Evolutionary conservation across 92 coral and sea anemone species (phyloP).

Genomic region (Porites cylindrica): DNA sequence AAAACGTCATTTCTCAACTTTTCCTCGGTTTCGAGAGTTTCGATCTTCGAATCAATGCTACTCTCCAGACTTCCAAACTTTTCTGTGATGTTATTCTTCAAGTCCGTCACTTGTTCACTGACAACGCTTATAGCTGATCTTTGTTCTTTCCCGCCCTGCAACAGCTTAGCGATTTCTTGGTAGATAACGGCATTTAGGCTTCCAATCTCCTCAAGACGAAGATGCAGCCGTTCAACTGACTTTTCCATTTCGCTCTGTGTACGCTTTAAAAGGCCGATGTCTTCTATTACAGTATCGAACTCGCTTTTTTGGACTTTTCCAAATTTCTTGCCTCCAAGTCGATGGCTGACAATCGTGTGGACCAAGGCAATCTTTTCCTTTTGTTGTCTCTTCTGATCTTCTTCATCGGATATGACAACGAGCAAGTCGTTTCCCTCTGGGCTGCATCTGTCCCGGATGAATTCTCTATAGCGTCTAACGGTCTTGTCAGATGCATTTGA

Average conservation of each 20-base stretch:
- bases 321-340: conserved; percentile 57
- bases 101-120: not conserved
- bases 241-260: conserved; percentile 33
- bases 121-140: conserved; percentile 11
- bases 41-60: conserved; percentile 12
- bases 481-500: conserved; percentile 53
- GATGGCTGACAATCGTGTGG: conserved; percentile 50
- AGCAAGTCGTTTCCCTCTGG: conserved; percentile 72
- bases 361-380: conserved; percentile 46
- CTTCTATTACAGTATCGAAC: conserved; percentile 45
- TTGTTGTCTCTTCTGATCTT: conserved; percentile 49
- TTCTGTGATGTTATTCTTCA: conserved; percentile 19
- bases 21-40: conserved; percentile 33
- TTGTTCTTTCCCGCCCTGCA: conserved; percentile 9
- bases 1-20: conserved; percentile 6
- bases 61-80: conserved; percentile 28
- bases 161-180: conserved; percentile 27
- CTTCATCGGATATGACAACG: conserved; percentile 51
- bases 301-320: conserved; percentile 52
- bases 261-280: conserved; percentile 32
- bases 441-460: conserved; percentile 60
- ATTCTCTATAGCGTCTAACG: conserved; percentile 52
- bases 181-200: conserved; percentile 22
- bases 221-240: conserved; percentile 23
- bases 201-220: conserved; percentile 40